Conservation (phyloP, 2,797 vertebrate genomes). For the Thaleichthys pacificus region DNA sequence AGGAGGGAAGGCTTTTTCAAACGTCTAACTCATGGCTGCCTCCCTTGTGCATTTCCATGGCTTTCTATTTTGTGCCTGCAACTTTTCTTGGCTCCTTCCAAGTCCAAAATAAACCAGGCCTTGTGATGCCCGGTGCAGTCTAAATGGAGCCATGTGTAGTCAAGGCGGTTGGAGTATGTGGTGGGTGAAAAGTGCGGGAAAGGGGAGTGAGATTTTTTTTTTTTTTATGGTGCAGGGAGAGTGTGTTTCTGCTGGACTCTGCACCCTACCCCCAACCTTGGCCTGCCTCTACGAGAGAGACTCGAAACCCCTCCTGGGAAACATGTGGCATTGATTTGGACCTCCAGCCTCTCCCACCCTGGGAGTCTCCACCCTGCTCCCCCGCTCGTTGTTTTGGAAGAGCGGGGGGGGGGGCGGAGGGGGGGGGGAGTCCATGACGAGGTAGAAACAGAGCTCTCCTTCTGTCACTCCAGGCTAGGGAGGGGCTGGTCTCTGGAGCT, state of each 20-base stretch:
- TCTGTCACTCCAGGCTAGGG: conserved; percentile 42
- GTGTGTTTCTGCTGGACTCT: conserved; percentile 27
- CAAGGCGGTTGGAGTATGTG: conserved; percentile 43
- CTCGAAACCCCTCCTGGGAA: conserved; percentile 63
- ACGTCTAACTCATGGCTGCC: conserved; percentile 26
- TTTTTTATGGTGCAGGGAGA: background rate
- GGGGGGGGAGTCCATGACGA: conserved; percentile 50
- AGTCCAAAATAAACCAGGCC: conserved; percentile 56
- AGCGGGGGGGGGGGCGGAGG: background rate
- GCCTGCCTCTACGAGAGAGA: conserved; percentile 31
- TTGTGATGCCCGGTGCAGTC: conserved; percentile 49
- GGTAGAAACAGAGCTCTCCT: conserved; percentile 60
- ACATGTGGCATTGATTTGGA: conserved; percentile 79
- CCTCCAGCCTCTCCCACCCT: conserved; percentile 65
- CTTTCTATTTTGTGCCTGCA: conserved; percentile 29
- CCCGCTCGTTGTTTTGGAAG: conserved; percentile 60
- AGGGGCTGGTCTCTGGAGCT: conserved; percentile 33
- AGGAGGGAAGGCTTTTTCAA: conserved; percentile 14
- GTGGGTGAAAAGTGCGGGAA: conserved; percentile 69
- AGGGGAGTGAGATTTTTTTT: conserved; percentile 51
- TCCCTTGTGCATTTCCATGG: conserved; percentile 42
- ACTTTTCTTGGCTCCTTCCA: conserved; percentile 29
- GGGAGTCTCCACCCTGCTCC: conserved; percentile 68
- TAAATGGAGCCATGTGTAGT: conserved; percentile 69
- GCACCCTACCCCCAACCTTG: conserved; percentile 7